A percentile compares a stretch with the other conserved stretches of the same genome.
These are phyloP conservation scores for Eupithecia subfuscata DNA, from an alignment of 2,888 invertebrate species.

Conservation along the genomic window DNA sequence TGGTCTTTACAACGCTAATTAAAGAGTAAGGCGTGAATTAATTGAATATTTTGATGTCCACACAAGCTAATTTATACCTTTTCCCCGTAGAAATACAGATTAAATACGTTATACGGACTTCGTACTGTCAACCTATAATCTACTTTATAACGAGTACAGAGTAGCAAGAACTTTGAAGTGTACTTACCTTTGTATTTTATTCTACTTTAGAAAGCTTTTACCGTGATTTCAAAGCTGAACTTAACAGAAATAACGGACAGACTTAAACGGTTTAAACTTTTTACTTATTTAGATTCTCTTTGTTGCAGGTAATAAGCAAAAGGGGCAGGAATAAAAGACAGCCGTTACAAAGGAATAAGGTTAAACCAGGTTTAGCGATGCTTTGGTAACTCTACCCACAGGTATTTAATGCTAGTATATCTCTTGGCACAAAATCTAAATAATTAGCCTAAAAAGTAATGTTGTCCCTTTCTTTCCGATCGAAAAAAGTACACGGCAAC, in stretches of 20 bases:
- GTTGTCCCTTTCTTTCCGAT: background rate
- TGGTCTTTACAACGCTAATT: background rate
- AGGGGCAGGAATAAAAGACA: background rate
- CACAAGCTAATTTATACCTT: background rate
- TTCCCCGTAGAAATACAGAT: background rate
- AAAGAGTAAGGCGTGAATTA: background rate
- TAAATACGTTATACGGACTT: background rate
- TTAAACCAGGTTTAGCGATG: background rate
- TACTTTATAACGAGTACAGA: background rate
- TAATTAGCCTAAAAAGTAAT: background rate
- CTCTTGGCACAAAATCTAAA: background rate
- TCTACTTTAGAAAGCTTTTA: slow-evolving; percentile 8
- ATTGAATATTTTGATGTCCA: background rate
- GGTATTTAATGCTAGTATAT: background rate
- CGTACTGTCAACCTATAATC: background rate
- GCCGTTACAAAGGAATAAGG: background rate
- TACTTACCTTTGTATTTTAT: background rate
- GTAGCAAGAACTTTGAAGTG: background rate
- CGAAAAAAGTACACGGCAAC: background rate
- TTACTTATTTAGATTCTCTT: slow-evolving; percentile 28
- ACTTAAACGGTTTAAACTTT: slow-evolving; percentile 22
- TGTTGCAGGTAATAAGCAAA: slow-evolving; percentile 39
- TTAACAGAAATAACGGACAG: slow-evolving; percentile 13
- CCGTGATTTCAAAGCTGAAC: slow-evolving; percentile 8
- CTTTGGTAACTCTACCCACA: background rate